These are phyloP conservation scores for Pyrrhia umbra DNA, from an alignment of 2,888 invertebrate genomes.

Conservation along the genomic window DNA sequence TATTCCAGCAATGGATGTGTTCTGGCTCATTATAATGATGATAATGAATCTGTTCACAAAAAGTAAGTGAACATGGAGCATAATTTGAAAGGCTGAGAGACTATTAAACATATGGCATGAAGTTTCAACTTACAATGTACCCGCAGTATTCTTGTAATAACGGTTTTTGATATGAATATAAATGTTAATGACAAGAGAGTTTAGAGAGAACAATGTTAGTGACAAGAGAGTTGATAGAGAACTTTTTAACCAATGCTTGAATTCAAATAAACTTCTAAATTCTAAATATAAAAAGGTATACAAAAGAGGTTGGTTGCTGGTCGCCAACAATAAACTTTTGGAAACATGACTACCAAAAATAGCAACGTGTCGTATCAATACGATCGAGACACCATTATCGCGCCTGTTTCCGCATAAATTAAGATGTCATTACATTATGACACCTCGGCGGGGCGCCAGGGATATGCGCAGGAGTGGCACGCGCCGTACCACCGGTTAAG, in stretches of 20 bases:
- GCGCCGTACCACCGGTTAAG: conserved; percentile 49
- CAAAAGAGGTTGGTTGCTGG: no score
- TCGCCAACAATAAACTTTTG: background rate
- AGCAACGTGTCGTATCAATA: conserved; percentile 46
- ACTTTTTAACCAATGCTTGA: no score
- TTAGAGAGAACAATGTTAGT: no score
- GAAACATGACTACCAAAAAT: background rate
- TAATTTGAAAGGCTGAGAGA: background rate
- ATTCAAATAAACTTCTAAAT: no score
- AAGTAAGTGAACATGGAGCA: background rate
- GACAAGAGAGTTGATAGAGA: no score
- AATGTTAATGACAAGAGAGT: background rate
- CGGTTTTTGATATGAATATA: conserved; percentile 10
- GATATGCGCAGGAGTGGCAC: conserved; percentile 37
- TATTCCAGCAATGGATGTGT: no score
- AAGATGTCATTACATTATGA: conserved; percentile 56
- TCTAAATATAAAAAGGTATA: no score
- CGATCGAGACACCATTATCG: conserved; percentile 35
- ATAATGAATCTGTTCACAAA: no score
- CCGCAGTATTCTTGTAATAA: conserved; percentile 17
- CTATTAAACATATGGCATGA: background rate
- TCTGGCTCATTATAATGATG: no score
- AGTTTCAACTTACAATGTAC: conserved; percentile 15
- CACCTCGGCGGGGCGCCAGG: conserved; percentile 67
- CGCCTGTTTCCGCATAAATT: conserved; percentile 71